Conservation (phyloP, 2,888 invertebrate genomes). For the Synanthedon vespiformis region DNA sequence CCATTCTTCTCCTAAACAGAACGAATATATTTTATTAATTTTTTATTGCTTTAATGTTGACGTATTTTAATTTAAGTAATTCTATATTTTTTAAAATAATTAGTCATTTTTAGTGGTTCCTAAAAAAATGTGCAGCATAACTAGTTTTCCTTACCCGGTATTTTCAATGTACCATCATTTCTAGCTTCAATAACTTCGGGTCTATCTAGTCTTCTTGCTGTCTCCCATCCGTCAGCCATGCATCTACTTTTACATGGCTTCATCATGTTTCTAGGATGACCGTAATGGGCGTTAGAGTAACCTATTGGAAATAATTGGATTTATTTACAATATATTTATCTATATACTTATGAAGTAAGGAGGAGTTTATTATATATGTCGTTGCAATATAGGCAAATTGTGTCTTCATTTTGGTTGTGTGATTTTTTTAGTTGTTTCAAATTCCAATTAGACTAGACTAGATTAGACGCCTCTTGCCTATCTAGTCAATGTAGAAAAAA, state of each 20-base stretch:
- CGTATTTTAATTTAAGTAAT: too few species aligned
- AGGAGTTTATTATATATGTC: too few species aligned
- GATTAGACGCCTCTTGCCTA: too few species aligned
- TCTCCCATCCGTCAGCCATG: constrained; percentile 78
- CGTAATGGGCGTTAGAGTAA: constrained; percentile 75
- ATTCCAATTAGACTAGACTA: too few species aligned
- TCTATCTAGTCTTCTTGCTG: constrained; percentile 71
- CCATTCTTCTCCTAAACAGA: constrained; percentile 69
- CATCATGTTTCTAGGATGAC: constrained; percentile 73
- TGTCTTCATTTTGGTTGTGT: not conserved
- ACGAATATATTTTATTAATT: not conserved
- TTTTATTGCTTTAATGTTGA: not conserved
- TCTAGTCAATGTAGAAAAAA: too few species aligned
- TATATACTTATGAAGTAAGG: not conserved
- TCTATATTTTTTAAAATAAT: too few species aligned
- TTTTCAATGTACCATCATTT: constrained; percentile 66
- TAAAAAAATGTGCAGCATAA: too few species aligned
- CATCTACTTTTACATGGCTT: constrained; percentile 57
- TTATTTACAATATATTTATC: not conserved
- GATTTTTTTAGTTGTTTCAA: too few species aligned
- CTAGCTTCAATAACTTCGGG: constrained; percentile 68
- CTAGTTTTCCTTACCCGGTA: constrained; percentile 41
- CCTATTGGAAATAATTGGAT: constrained; percentile 17
- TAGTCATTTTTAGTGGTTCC: too few species aligned
- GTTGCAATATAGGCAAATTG: constrained; percentile 1